Percentiles rank a stretch among this genome's conserved stretches.
These are phyloP conservation scores for Epinephelus coioides DNA, from an alignment of 2,797 vertebrate species.

Conservation along the genomic window DNA sequence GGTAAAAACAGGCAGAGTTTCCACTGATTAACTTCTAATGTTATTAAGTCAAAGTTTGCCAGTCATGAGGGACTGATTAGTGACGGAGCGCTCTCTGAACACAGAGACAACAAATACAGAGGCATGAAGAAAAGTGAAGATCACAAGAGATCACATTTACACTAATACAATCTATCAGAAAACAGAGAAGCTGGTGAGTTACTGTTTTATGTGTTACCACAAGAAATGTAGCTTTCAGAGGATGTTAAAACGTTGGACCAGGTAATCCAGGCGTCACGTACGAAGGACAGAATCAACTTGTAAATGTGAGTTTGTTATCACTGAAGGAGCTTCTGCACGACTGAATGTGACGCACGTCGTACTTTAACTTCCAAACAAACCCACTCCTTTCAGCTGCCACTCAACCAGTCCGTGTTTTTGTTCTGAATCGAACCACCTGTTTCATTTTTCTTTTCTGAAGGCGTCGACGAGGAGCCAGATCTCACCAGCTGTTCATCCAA, in stretches of 20 bases:
- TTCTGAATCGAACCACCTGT: slow-evolving; percentile 31
- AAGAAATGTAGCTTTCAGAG: background rate
- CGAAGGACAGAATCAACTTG: background rate
- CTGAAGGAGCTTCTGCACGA: background rate
- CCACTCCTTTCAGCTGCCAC: slow-evolving; percentile 37
- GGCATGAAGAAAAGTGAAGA: no score
- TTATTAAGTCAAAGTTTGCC: no score
- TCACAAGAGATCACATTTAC: no score
- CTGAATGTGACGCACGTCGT: background rate
- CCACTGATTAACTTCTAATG: no score
- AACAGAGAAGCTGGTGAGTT: no score
- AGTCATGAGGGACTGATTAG: no score
- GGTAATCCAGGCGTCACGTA: no score
- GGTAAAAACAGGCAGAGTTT: no score
- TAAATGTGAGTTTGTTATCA: background rate
- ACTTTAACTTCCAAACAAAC: slow-evolving; percentile 19
- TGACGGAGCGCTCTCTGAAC: no score
- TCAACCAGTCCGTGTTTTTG: slow-evolving; percentile 4
- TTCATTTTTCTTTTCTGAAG: slow-evolving; percentile 26
- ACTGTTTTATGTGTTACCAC: no score
- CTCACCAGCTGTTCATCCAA: slow-evolving; percentile 37
- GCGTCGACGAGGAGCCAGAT: slow-evolving; percentile 28
- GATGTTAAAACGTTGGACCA: background rate
- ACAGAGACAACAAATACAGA: no score
- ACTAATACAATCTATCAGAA: no score